Evolutionary conservation across 2,888 invertebrate genomes (phyloP).

Genomic region (Acleris sparsana): DNA sequence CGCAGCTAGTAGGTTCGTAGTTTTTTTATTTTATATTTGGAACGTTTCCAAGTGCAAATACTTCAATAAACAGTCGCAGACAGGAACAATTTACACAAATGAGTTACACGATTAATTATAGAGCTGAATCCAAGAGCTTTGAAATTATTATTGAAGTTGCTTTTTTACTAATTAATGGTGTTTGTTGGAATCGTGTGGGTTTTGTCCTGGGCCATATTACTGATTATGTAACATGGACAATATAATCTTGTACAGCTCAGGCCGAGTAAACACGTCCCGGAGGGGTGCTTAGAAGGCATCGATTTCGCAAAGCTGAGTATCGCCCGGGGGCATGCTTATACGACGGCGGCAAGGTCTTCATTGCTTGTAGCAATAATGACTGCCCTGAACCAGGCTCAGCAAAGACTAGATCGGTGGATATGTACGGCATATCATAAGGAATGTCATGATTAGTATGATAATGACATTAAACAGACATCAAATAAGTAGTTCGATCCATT

Average conservation of each 20-base stretch:
- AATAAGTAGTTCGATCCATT: too few relatives aligned
- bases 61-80: constrained; percentile 44
- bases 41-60: constrained; percentile 50
- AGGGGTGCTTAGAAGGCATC: constrained; percentile 33
- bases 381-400: constrained; percentile 14
- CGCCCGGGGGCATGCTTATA: constrained; percentile 32
- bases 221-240: constrained; percentile 23
- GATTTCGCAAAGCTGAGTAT: constrained; percentile 28
- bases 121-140: constrained; percentile 45
- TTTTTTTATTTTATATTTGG: constrained; percentile 47
- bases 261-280: constrained; percentile 27
- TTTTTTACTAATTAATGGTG: neutral
- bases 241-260: constrained; percentile 25
- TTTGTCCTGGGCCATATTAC: constrained; percentile 1
- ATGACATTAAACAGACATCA: too few relatives aligned
- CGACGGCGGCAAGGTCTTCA: constrained; percentile 29
- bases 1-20: constrained; percentile 29
- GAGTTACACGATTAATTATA: constrained; percentile 54
- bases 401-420: neutral
- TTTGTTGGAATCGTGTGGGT: constrained; percentile 11
- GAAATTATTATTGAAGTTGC: constrained; percentile 48
- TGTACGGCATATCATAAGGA: too few relatives aligned
- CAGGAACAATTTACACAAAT: constrained; percentile 48
- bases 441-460: too few relatives aligned
- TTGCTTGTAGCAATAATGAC: constrained; percentile 25